These are phyloP conservation scores for Zosterops pallidus DNA, from an alignment of 2,113 vertebrate species.

Conservation along the genomic window DNA sequence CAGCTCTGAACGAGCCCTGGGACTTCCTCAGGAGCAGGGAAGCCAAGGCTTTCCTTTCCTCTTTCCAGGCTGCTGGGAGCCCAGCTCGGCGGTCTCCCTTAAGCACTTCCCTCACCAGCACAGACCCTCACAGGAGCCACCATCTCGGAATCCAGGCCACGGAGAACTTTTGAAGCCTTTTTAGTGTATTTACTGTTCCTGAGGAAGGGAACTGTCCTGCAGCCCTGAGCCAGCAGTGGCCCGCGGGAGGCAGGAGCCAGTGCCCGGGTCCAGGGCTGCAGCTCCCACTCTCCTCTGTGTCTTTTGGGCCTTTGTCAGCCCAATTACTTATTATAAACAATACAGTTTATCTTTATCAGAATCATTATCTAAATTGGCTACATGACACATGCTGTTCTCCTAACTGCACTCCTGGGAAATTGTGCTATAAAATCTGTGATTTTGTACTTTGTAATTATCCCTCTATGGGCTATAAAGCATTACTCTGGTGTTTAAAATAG, in stretches of 20 bases:
- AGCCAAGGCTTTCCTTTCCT: not conserved
- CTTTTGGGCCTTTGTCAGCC: conserved; percentile 81
- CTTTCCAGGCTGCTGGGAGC: not conserved
- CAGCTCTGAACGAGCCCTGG: conserved; percentile 16
- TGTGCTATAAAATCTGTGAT: conserved; percentile 79
- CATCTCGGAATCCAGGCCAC: not conserved
- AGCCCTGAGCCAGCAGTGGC: accelerated
- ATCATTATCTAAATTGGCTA: conserved; percentile 99
- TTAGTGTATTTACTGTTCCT: accelerated
- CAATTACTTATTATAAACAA: conserved; percentile 98
- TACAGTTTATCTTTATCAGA: conserved; percentile 96
- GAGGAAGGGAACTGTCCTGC: not conserved
- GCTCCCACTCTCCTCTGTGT: conserved; percentile 13
- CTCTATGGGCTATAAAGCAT: conserved; percentile 89
- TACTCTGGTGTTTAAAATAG: conserved; percentile 82
- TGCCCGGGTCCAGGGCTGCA: accelerated
- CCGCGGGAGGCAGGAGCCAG: not conserved
- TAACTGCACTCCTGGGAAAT: conserved; percentile 91
- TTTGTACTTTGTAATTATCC: conserved; percentile 91
- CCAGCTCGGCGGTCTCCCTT: not conserved
- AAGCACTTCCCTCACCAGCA: not conserved
- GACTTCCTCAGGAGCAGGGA: not conserved
- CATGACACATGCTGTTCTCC: conserved; percentile 90
- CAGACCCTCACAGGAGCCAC: not conserved
- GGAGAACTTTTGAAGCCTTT: not conserved